Evolutionary conservation across 2,888 invertebrate species (phyloP), one percentile per base, ranked within the genome.

Genomic region (Monoplex corrugatus): DNA sequence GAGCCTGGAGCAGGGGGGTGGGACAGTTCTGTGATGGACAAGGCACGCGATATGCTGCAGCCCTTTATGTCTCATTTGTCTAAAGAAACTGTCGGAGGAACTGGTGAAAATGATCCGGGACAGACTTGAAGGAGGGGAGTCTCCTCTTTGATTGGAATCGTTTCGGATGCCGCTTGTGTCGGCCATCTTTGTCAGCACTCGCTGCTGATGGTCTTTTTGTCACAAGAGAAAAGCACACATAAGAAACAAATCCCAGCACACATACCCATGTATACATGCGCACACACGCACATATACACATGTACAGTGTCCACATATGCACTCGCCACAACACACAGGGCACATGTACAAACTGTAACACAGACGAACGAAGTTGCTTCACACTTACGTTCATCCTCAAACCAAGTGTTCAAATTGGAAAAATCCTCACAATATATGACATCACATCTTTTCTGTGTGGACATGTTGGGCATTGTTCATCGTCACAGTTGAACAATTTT

Each of bases 31-130:
- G 89, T 80, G 57, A 86, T 85, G 78, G 80, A 84, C 75, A 85
- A 85, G n/a, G 89, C 90, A 45, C 89, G 88, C 38, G 89, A 90
- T 28, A 89, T 91, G 87, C 75, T 91, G 57, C 90, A 88, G 57
- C 90, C 91, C 23, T 85, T 91, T 1, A 72, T 91, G 45, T 87
- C 89, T 19, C 90, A 90, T 57, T 86, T 92, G 72, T 92, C 91
- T 75, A 89, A 87, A 87, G 40, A 91, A 91, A 63, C 85, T 91
- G 75, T 89, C 87, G 38, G 85, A 87, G 10, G 89, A 89, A 40
- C 89, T 91, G 45, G 50, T 89, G 32, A 89, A 90, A 68, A 28
- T 89, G 16, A 63, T 91, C n/a, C 78, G 83, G 44, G 89, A 89
- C 40, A 89, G 80, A 44, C 84, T 91, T 38, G 87, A 91, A 28